Percentiles rank a stretch among this genome's conserved stretches.
Conservation (phyloP, 2,797 vertebrate genomes). For the Melanotaenia trifasciata region DNA sequence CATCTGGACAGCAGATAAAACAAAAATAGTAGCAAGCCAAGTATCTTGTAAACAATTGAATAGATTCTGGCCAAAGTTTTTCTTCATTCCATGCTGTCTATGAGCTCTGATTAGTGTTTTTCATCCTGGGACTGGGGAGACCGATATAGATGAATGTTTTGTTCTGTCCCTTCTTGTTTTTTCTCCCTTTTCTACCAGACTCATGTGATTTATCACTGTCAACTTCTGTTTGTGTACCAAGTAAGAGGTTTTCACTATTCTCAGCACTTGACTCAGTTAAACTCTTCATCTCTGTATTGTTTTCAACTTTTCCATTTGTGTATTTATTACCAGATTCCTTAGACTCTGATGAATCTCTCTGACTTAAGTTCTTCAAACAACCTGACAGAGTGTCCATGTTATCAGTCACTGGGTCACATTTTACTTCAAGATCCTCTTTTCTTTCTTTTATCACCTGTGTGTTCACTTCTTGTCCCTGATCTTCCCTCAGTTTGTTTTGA, state of each 20-base stretch:
- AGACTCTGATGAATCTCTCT: background rate
- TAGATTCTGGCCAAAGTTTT: too few species aligned
- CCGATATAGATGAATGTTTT: too few species aligned
- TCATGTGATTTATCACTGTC: background rate
- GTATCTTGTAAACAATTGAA: too few species aligned
- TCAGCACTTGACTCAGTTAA: background rate
- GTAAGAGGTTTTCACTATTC: background rate
- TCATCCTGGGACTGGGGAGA: too few species aligned
- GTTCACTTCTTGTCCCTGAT: background rate
- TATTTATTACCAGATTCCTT: background rate
- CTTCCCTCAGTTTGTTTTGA: background rate
- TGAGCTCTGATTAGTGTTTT: too few species aligned
- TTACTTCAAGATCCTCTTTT: background rate
- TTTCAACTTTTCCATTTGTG: background rate
- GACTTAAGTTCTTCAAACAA: background rate
- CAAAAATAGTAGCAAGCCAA: too few species aligned
- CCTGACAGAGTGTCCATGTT: background rate
- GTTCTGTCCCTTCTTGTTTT: background rate
- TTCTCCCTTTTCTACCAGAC: background rate
- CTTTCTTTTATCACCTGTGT: background rate
- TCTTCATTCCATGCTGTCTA: too few species aligned
- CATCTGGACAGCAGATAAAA: too few species aligned
- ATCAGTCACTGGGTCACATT: background rate
- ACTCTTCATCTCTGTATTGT: background rate
- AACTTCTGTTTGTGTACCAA: background rate